Evolutionary conservation across 2,797 vertebrate genomes (phyloP).

Genomic region (Sorex maritimensis): DNA sequence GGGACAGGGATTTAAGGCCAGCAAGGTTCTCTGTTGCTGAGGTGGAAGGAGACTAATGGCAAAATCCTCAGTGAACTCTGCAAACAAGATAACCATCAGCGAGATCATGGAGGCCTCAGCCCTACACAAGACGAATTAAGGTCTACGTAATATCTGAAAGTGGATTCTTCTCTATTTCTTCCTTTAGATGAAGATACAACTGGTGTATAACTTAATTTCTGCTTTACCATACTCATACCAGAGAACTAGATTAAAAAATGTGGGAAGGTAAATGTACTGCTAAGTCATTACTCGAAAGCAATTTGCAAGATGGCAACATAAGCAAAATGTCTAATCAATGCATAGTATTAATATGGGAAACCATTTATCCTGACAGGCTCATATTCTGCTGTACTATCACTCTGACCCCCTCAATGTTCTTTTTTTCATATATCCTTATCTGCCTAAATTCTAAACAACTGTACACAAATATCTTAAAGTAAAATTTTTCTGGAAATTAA

Average conservation of each 20-base stretch:
- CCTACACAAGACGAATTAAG: not conserved
- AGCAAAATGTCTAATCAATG: not conserved
- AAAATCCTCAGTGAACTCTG: not conserved
- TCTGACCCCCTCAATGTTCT: no score
- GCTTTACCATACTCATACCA: not conserved
- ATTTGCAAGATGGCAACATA: not conserved
- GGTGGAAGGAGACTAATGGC: rapidly evolving
- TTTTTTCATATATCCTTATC: not conserved
- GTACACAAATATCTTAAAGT: not conserved
- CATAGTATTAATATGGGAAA: not conserved
- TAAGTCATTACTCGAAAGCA: not conserved
- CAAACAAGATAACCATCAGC: no score
- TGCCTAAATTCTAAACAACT: not conserved
- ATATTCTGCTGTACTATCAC: not conserved
- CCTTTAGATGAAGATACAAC: not conserved
- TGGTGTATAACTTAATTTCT: not conserved
- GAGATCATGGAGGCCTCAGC: not conserved
- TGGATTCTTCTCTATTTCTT: not conserved
- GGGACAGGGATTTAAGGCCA: not conserved
- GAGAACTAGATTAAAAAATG: not conserved
- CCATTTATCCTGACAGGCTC: not conserved
- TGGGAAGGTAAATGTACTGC: not conserved
- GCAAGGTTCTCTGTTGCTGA: not conserved
- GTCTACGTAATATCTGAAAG: not conserved
- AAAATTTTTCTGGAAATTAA: not conserved